Percentiles rank a stretch among this genome's conserved stretches.
Conservation (phyloP, 2,113 vertebrate species). For the Neodon shergylaensis region DNA sequence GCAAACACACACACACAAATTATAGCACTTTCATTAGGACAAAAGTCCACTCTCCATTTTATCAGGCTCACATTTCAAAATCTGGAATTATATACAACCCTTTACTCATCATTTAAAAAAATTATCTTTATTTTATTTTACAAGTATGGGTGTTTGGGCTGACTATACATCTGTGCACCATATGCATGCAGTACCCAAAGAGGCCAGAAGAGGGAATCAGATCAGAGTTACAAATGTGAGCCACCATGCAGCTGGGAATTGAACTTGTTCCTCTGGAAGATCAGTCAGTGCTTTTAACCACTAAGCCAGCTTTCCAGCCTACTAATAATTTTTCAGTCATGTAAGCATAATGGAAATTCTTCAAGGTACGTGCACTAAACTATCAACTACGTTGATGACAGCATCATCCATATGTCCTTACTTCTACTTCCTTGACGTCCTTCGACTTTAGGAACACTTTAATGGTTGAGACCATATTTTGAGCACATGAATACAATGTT, state of each 20-base stretch:
- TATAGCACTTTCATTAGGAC: neutral
- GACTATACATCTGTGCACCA: neutral
- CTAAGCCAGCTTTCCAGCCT: neutral
- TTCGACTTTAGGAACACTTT: conserved; percentile 86
- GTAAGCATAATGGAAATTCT: neutral
- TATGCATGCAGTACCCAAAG: neutral
- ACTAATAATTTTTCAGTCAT: neutral
- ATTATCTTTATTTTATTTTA: neutral
- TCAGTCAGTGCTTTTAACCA: neutral
- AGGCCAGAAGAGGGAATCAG: neutral
- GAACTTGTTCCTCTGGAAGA: neutral
- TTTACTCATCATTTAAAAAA: neutral
- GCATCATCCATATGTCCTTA: conserved; percentile 53
- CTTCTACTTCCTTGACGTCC: conserved; percentile 84
- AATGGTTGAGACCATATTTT: conserved; percentile 85
- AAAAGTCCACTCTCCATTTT: neutral
- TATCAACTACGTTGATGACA: neutral
- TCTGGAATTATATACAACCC: neutral
- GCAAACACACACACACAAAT: neutral
- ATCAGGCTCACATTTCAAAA: neutral
- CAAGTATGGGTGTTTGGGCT: neutral
- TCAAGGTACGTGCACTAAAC: neutral
- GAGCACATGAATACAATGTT: conserved; percentile 81
- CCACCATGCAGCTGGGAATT: neutral
- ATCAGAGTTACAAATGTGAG: neutral